Evolutionary conservation across 1,140 invertebrate genomes (phyloP).

Genomic region (Ips typographus): DNA sequence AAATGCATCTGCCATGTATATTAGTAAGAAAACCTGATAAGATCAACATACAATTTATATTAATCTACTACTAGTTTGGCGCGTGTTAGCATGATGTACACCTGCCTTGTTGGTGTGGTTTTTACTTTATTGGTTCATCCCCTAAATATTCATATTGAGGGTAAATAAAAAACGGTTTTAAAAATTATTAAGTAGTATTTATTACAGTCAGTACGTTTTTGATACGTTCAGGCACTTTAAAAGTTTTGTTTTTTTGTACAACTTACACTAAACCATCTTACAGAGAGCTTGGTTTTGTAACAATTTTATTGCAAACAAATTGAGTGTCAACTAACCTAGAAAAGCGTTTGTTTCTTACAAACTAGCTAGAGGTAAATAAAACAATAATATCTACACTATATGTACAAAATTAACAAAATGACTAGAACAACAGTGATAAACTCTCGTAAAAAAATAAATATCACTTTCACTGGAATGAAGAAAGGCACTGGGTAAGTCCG

Average conservation of each 20-base stretch:
- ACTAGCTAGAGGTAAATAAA: slow-evolving; percentile 2
- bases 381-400: slow-evolving; percentile 41
- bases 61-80: slow-evolving; percentile 20
- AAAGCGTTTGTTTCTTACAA: slow-evolving; percentile 22
- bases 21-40: slow-evolving; percentile 22
- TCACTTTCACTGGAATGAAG: slow-evolving; percentile 47
- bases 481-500: slow-evolving; percentile 42
- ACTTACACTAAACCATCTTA: too few relatives aligned
- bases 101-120: slow-evolving; percentile 4
- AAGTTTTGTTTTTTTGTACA: too few relatives aligned
- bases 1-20: slow-evolving; percentile 15
- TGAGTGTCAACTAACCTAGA: slow-evolving; percentile 3
- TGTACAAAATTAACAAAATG: slow-evolving; percentile 47
- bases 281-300: not conserved
- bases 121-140: slow-evolving; percentile 16
- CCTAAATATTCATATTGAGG: slow-evolving; percentile 10
- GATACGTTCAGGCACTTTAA: too few relatives aligned
- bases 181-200: too few relatives aligned
- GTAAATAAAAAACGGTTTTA: not conserved
- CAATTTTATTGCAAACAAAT: not conserved
- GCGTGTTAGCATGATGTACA: slow-evolving; percentile 17
- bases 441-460: slow-evolving; percentile 45
- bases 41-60: slow-evolving; percentile 3
- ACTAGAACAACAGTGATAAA: slow-evolving; percentile 48
- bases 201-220: too few relatives aligned